Base-by-base conservation (phyloP, 23 tunicate species). In the Aplidium turbinatum region DNA sequence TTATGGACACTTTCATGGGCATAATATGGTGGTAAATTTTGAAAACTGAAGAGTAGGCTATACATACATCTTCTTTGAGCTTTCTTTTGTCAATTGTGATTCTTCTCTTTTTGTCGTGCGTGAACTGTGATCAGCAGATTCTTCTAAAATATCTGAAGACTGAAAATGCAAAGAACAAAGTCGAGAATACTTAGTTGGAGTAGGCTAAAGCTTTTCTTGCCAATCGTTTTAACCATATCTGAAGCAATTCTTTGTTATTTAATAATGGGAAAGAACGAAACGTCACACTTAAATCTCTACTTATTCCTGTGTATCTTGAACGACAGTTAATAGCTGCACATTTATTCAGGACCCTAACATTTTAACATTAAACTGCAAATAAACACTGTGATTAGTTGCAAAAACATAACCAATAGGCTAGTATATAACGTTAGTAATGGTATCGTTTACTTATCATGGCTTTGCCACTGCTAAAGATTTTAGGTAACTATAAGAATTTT, bases 121-220 rank as follows among this genome's bases (percentile, higher is more conserved):
- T 20, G 38, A 28, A 20, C 5, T 13, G 4, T 26, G 68, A 29
- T 60, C 68, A 60, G 13, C n/a, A 4, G 68, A 60, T 27, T 60
- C 68, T 6, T 28, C 36, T 6, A 60, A 9, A 60, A 60, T 28
- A 29, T 60, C 68, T 27, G 29, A 9, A 5, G 7, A 6, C n/a
- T 27, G 29, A 29, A 60, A 60, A 29, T 60, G 68, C 29, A 60
- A 38, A 5, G 36, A 60, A 60, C 68, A 60, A 27, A 60, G 7
- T 29, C 36, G 29, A 5, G 68, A 27, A 60, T 60, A 27, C 38
- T 60, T 60, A 5, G 68, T 27, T 26, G 68, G 68, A 6, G 35
- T 29, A 60, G n/a, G n/a, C n/a, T n/a, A 60, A 60, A 29, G 29
- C 38, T 60, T 60, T 60, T 26, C 68, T 27, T 60, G 68, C 68